Evolutionary conservation across 2,888 invertebrate genomes (phyloP).

Genomic region (Archips crataeganus): DNA sequence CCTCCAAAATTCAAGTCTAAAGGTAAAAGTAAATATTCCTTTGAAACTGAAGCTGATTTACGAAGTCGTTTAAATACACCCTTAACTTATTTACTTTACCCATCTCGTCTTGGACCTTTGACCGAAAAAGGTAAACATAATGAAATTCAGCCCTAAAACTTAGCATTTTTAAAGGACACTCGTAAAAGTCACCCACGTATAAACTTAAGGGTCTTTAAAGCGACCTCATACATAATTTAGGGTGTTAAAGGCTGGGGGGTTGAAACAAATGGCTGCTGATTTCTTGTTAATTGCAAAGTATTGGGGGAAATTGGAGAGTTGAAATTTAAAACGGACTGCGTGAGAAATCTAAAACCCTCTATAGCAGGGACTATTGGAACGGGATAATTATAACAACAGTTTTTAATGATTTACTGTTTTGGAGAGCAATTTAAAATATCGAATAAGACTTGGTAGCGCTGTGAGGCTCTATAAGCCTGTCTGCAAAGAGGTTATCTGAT

Average conservation of each 20-base stretch:
- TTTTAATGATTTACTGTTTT: too few species aligned
- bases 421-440: too few species aligned
- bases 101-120: conserved; percentile 22
- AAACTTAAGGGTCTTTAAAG: background rate
- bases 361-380: background rate
- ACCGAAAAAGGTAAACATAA: conserved; percentile 4
- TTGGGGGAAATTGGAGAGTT: conserved; percentile 5
- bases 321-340: background rate
- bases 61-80: background rate
- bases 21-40: conserved; percentile 3
- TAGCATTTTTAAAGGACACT: conserved; percentile 10
- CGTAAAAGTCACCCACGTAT: conserved; percentile 6
- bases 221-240: conserved; percentile 9
- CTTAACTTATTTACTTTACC: conserved; percentile 13
- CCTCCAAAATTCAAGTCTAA: background rate
- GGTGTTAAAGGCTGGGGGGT: background rate
- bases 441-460: too few species aligned
- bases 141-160: conserved; percentile 18
- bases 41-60: background rate
- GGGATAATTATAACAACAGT: background rate
- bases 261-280: conserved; percentile 3
- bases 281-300: conserved; percentile 32
- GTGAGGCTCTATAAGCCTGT: too few species aligned
- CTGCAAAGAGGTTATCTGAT: too few species aligned
- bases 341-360: background rate